phyloP scores from a whole-genome alignment of 2,888 invertebrate species.

The Chrysolina haemoptera region DNA sequence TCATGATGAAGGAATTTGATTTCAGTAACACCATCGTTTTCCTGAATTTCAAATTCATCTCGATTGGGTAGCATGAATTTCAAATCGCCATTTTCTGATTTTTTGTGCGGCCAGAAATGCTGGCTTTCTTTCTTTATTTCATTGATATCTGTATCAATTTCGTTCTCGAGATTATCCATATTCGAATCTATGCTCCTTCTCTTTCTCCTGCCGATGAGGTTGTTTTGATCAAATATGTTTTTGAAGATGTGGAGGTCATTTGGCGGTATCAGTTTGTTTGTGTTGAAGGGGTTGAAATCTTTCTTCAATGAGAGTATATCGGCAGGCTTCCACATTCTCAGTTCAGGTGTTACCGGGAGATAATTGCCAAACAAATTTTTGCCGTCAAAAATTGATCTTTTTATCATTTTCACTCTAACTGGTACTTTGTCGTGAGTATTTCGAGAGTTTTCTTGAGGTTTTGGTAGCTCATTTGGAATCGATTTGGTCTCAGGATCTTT shows the following conservation, averaged over 20 bases:
- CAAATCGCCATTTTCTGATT: slow-evolving; percentile 31
- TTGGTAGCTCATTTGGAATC: background rate
- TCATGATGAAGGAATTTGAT: slow-evolving; percentile 47
- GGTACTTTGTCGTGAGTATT: background rate
- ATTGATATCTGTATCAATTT: slow-evolving; percentile 54
- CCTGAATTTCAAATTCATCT: slow-evolving; percentile 40
- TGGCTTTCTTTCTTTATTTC: slow-evolving; percentile 51
- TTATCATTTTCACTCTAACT: slow-evolving; percentile 14
- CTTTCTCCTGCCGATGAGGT: slow-evolving; percentile 30
- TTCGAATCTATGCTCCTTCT: slow-evolving; percentile 45
- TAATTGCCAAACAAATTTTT: slow-evolving; percentile 50
- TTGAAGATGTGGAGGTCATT: slow-evolving; percentile 39
- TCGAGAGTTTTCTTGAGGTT: background rate
- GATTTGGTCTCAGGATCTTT: background rate
- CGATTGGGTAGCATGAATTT: slow-evolving; percentile 34
- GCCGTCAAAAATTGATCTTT: slow-evolving; percentile 45
- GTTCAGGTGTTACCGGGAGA: slow-evolving; percentile 48
- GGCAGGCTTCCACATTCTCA: slow-evolving; percentile 55
- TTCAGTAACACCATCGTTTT: slow-evolving; percentile 49
- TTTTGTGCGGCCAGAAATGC: background rate
- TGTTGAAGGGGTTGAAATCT: slow-evolving; percentile 30
- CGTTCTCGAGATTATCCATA: slow-evolving; percentile 32
- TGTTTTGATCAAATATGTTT: slow-evolving; percentile 38
- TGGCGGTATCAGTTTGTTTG: slow-evolving; percentile 34
- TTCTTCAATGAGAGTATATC: slow-evolving; percentile 52